Evolutionary conservation across 2,888 invertebrate genomes (phyloP), one percentile per base, ranked within the genome.

Genomic region (Apeira syringaria): DNA sequence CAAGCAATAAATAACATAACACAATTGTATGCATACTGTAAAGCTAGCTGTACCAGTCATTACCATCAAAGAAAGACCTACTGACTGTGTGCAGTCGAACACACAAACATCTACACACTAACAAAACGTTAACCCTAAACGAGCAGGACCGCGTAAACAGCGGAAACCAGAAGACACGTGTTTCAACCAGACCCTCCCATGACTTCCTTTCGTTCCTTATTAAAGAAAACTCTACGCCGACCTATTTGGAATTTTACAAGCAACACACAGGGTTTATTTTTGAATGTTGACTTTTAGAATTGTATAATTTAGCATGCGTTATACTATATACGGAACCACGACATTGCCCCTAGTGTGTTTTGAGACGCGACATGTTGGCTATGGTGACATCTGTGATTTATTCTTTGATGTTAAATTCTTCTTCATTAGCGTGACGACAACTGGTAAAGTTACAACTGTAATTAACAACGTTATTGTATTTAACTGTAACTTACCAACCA

Each of bases 111-210:
- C 8, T 36, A 31, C 24, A 28, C 9, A 28, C 33, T 15, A 30
- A 27, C 29, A 35, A 44, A 41, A 35, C 47, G 31, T 42, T 39
- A 43, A 45, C 42, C 38, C 38, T 24, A 37, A 39, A 46, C 45
- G 31, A 40, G 25, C 25, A 27, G 42, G 36, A 10, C 42, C 38
- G 45, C 56, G 53, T 65, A 64, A 64, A 68, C 75, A 75, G 65
- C 78, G 80, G 80, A 80, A 79, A 67, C 67, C 59, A 59, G 61
- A 9, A 11, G 67, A 69, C 79, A 78, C 77, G 80, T 78, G 80
- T 74, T 70, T 63, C 50, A 60, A 59, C 64, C 64, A 61, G 64
- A 64, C 64, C 70, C 68, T 66, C 70, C 73, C 64, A 50, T 56
- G 45, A 40, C 52, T 67, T 71, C 67, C 68, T 66, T 46, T 33